These are phyloP conservation scores for Neodiprion lecontei DNA, from an alignment of 1,140 invertebrate species.

Conservation along the genomic window DNA sequence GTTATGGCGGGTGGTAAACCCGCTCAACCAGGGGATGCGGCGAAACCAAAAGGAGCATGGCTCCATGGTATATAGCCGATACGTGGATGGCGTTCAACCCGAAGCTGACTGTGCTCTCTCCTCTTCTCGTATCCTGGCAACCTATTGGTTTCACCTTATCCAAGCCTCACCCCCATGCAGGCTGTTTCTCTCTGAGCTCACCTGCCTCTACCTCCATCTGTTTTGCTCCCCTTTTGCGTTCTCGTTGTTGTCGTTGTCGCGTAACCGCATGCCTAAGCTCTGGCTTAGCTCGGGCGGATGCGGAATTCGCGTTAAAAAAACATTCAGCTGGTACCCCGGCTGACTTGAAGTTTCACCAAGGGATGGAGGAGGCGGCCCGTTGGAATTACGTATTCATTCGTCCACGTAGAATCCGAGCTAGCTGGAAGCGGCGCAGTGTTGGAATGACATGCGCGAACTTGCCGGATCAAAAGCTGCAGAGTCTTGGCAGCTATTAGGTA, in stretches of 20 bases:
- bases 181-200: constrained; percentile 6
- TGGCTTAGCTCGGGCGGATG: neutral
- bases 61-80: constrained; percentile 19
- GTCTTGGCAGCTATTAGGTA: too few relatives aligned
- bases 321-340: neutral
- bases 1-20: constrained; percentile 9
- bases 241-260: neutral
- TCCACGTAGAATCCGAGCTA: too few relatives aligned
- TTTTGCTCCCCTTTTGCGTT: neutral
- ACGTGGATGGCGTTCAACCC: constrained; percentile 27
- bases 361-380: neutral
- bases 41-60: neutral
- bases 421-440: too few relatives aligned
- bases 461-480: too few relatives aligned
- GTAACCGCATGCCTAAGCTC: neutral
- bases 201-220: neutral
- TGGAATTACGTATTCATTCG: neutral
- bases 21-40: neutral
- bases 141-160: constrained; percentile 32
- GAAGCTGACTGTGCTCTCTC: neutral
- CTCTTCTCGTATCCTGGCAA: constrained; percentile 8
- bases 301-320: neutral
- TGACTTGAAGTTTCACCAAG: too few relatives aligned
- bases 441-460: too few relatives aligned
- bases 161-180: constrained; percentile 21